Conservation (phyloP, 2,797 vertebrate genomes). For the Sebastes jordani region DNA sequence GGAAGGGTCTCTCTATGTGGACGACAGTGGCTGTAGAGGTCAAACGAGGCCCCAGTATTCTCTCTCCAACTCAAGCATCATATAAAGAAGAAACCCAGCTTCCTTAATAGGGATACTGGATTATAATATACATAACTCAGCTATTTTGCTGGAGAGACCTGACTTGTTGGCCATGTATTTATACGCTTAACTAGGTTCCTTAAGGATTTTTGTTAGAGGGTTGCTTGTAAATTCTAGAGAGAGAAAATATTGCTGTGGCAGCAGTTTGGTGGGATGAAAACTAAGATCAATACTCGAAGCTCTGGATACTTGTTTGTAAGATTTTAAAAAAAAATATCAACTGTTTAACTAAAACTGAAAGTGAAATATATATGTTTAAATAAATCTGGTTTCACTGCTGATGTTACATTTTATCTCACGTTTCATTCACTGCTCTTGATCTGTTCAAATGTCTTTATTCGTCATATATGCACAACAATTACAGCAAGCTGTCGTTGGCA, state of each 20-base stretch:
- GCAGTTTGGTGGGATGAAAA: not conserved
- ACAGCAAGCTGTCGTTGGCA: too few relatives aligned
- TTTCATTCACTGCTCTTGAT: not conserved
- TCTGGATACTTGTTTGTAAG: not conserved
- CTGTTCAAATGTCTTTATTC: not conserved
- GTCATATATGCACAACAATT: too few relatives aligned
- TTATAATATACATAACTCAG: constrained; percentile 6
- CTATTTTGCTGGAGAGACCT: not conserved
- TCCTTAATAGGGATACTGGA: not conserved
- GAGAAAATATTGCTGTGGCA: not conserved
- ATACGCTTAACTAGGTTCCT: not conserved
- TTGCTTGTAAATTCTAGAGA: not conserved
- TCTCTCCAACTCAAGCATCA: not conserved
- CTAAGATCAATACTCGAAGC: not conserved
- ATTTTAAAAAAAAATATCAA: not conserved
- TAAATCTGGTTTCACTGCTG: not conserved
- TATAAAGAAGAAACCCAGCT: not conserved
- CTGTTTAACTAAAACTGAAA: not conserved
- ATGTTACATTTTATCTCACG: not conserved
- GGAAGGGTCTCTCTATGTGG: not conserved
- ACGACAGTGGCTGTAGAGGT: not conserved
- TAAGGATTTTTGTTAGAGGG: not conserved
- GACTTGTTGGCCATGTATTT: constrained; percentile 1
- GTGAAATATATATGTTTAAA: not conserved
- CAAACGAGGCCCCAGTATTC: not conserved